Base-by-base conservation (phyloP, 2,888 invertebrate genomes). In the Meloe dianella region DNA sequence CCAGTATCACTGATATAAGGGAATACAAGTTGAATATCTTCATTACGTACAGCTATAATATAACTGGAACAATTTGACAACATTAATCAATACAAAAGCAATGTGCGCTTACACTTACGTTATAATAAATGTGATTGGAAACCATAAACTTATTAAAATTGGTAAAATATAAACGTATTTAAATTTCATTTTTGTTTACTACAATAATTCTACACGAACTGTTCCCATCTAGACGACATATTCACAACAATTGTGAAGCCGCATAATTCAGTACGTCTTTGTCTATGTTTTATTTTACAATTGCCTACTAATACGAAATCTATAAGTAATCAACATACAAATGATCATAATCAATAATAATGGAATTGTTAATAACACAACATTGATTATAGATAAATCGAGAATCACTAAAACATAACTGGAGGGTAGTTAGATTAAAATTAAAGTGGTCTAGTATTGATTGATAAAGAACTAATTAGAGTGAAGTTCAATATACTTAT, bases 81-180 rank as follows among this genome's bases (percentile, higher is more conserved):
- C n/a, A 60, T 38, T 12, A 17, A 17, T 41, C 17, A 17, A 7
- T 47, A n/a, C n/a, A 41, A 63, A 6, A 17, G 8, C 8, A 17
- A 66, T 32, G n/a, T 29, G 32, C 20, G 14, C 57, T 17, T n/a
- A n/a, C 62, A 79, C 80, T 80, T 76, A 83, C 83, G 81, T 78
- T 56, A 78, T 70, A 32, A 80, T 63, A 68, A 81, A 81, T 7
- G 81, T 81, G 3, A 75, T 17, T 7, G 78, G 75, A 65, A 82
- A 78, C 77, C 79, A 79, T 56, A 80, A 41, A 61, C 74, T 75
- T 57, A 79, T 69, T 30, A 78, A 61, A 61, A 80, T 73, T 6
- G 83, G 82, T 56, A 80, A 64, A 35, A 78, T 59, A 63, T 76
- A 75, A 12, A 68, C 67, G 29, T 72, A 69, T 58, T 64, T 70